Percentiles rank a stretch among this genome's conserved stretches.
phyloP scores from a whole-genome alignment of 2,113 vertebrate species.

The Odontophorus gujanensis region DNA sequence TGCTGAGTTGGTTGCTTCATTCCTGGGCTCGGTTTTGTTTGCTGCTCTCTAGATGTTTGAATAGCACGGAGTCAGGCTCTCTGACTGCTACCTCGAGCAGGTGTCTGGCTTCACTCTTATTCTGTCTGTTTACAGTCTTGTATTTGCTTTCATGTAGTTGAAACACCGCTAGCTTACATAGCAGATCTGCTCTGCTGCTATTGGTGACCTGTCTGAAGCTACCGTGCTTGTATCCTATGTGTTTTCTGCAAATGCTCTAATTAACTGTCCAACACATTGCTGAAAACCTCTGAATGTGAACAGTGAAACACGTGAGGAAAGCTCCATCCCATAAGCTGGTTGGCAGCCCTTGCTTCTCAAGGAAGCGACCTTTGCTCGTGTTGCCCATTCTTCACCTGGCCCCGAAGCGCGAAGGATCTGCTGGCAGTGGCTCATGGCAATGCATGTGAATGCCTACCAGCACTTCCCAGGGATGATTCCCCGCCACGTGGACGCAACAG shows the following conservation, averaged over 20 bases:
- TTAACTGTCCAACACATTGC: fast-evolving
- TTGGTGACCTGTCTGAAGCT: constrained; percentile 11
- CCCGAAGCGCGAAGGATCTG: not conserved
- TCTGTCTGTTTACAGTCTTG: not conserved
- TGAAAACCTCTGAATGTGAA: not conserved
- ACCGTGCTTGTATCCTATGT: not conserved
- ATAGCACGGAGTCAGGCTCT: fast-evolving
- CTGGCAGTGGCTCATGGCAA: fast-evolving
- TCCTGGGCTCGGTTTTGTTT: not conserved
- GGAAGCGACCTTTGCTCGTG: fast-evolving
- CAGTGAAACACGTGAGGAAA: fast-evolving
- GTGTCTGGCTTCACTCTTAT: not conserved
- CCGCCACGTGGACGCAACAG: not conserved
- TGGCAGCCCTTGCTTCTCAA: not conserved
- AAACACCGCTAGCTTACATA: not conserved
- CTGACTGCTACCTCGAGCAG: fast-evolving
- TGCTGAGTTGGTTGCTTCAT: not conserved
- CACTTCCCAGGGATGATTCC: not conserved
- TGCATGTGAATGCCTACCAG: fast-evolving
- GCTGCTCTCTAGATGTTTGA: not conserved
- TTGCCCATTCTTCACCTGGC: not conserved
- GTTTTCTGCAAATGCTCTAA: not conserved
- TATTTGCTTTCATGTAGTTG: not conserved
- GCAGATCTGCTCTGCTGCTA: not conserved
- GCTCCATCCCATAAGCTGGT: not conserved